These are phyloP conservation scores for Cosmorhoe ocellata DNA, from an alignment of 2,888 invertebrate species.

Conservation along the genomic window DNA sequence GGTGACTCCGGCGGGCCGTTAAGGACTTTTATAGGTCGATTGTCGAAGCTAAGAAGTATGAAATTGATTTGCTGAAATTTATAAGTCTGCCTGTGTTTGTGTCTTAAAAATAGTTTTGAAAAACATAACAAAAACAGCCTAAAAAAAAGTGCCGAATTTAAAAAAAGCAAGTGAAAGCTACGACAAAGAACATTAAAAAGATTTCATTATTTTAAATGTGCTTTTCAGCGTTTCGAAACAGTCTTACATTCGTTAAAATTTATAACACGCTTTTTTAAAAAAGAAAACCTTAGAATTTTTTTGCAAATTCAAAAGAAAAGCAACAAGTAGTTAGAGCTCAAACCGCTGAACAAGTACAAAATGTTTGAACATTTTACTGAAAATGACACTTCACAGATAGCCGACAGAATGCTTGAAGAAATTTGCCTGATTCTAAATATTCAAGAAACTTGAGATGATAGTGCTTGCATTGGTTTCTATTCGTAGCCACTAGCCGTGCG, in stretches of 20 bases:
- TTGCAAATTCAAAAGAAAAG: conserved; percentile 16
- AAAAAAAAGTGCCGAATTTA: no score
- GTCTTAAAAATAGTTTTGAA: no score
- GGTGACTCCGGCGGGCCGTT: conserved; percentile 24
- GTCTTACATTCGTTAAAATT: background rate
- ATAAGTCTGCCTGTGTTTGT: no score
- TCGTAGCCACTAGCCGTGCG: no score
- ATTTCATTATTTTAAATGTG: no score
- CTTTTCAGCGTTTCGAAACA: no score
- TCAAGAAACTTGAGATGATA: conserved; percentile 1
- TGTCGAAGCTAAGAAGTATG: background rate
- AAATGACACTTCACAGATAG: conserved; percentile 18
- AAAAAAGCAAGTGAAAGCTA: no score
- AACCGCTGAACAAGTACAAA: conserved; percentile 13
- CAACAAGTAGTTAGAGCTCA: conserved; percentile 18
- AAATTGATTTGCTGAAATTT: conserved; percentile 4
- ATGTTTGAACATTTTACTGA: no score
- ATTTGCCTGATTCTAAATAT: conserved; percentile 5
- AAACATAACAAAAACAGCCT: no score
- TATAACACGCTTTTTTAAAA: background rate
- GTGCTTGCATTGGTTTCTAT: background rate
- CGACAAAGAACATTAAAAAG: no score
- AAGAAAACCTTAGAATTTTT: conserved; percentile 5
- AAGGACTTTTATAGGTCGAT: conserved; percentile 19
- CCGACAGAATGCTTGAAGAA: conserved; percentile 9